These are phyloP conservation scores for Torymus texanus DNA, from an alignment of 2,888 invertebrate species.

Conservation along the genomic window DNA sequence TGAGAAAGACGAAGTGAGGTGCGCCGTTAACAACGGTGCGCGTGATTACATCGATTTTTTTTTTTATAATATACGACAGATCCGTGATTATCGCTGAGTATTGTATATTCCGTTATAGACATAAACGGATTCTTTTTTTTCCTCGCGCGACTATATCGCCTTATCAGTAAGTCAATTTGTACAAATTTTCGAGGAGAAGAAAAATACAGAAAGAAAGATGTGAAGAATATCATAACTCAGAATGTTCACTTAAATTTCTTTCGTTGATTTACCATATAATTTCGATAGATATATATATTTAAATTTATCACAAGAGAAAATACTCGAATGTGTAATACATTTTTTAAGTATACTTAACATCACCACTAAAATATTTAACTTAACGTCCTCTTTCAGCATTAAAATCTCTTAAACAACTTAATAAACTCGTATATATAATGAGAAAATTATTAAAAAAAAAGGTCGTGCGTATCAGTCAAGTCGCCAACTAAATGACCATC, in stretches of 20 bases:
- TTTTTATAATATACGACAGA: background rate
- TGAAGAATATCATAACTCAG: background rate
- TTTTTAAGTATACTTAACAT: too few relatives aligned
- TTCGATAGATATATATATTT: too few relatives aligned
- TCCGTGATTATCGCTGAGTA: constrained; percentile 36
- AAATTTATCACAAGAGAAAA: too few relatives aligned
- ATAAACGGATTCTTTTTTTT: background rate
- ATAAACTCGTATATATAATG: too few relatives aligned
- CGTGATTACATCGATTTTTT: background rate
- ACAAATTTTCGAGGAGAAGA: constrained; percentile 12
- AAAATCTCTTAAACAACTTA: too few relatives aligned
- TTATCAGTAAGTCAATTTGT: constrained; percentile 1
- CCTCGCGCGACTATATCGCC: constrained; percentile 1
- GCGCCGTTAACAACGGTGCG: constrained; percentile 20
- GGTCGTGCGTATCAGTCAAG: too few relatives aligned
- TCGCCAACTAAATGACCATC: too few relatives aligned
- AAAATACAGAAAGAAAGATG: background rate
- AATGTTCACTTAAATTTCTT: background rate
- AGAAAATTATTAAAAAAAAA: too few relatives aligned
- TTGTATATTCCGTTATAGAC: constrained; percentile 15
- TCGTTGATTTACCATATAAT: too few relatives aligned
- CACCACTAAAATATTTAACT: too few relatives aligned
- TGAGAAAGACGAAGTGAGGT: constrained; percentile 12
- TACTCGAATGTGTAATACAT: too few relatives aligned
- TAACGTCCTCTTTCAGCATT: too few relatives aligned